phyloP scores from a whole-genome alignment of 1,140 invertebrate species.

The Lordiphosa collinella region DNA sequence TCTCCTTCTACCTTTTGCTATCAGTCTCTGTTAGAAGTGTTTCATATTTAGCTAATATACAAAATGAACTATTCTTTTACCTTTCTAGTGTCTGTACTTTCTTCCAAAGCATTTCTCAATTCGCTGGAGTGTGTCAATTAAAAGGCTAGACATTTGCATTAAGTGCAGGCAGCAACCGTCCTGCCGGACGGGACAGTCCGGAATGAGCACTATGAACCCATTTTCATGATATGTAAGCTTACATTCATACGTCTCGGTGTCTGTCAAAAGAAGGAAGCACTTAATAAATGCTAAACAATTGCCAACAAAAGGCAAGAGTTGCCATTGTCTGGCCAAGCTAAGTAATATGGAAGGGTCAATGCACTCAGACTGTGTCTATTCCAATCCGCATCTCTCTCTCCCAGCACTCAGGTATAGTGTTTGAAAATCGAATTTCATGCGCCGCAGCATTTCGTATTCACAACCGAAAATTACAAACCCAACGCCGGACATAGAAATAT shows the following conservation, averaged over 20 bases:
- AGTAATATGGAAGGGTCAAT: constrained; percentile 31
- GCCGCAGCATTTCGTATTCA: constrained; percentile 6
- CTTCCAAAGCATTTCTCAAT: constrained; percentile 3
- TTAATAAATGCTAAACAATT: constrained; percentile 71
- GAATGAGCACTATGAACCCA: constrained; percentile 41
- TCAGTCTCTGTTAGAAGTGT: too few species aligned
- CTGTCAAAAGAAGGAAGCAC: constrained; percentile 59
- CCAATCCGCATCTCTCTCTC: background rate
- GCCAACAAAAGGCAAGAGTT: constrained; percentile 49
- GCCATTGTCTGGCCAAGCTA: constrained; percentile 28
- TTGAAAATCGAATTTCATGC: constrained; percentile 58
- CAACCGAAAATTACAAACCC: constrained; percentile 24
- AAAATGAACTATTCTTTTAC: too few species aligned
- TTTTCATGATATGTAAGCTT: constrained; percentile 14
- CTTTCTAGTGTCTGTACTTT: background rate
- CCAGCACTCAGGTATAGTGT: constrained; percentile 12
- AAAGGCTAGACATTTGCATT: constrained; percentile 43
- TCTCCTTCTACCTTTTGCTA: too few species aligned
- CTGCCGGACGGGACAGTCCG: background rate
- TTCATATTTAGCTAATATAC: too few species aligned
- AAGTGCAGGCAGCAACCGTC: constrained; percentile 25
- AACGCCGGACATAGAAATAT: constrained; percentile 16
- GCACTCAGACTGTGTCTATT: background rate
- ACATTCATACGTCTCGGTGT: constrained; percentile 33
- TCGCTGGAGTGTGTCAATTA: constrained; percentile 36